phyloP scores from a whole-genome alignment of 1,140 invertebrate species.

The Drosophila mojavensis region DNA sequence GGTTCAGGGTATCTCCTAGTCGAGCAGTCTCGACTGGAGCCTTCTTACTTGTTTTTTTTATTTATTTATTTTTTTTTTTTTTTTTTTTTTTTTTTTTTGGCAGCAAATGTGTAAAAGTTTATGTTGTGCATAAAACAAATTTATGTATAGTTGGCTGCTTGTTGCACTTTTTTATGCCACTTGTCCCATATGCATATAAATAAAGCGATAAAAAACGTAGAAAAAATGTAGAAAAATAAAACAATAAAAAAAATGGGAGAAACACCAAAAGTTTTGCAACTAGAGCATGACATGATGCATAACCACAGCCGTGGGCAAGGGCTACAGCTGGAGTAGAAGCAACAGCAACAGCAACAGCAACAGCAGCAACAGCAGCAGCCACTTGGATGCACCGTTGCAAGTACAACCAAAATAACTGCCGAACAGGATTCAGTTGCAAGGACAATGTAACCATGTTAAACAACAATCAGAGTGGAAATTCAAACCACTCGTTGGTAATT shows the following conservation, averaged over 20 bases:
- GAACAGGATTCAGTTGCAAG: slow-evolving; percentile 67
- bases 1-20: too few relatives aligned
- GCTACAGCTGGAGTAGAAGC: background rate
- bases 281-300: slow-evolving; percentile 79
- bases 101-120: slow-evolving; percentile 55
- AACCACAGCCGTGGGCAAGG: slow-evolving; percentile 26
- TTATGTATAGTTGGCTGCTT: slow-evolving; percentile 56
- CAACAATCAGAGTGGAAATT: slow-evolving; percentile 82
- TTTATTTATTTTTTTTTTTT: too few relatives aligned
- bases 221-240: slow-evolving; percentile 7
- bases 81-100: background rate
- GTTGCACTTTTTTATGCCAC: slow-evolving; percentile 43
- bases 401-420: slow-evolving; percentile 55
- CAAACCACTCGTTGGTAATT: slow-evolving; percentile 81
- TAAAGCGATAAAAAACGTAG: slow-evolving; percentile 59
- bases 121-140: slow-evolving; percentile 64
- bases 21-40: too few relatives aligned
- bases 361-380: slow-evolving; percentile 34
- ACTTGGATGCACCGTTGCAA: slow-evolving; percentile 63
- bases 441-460: slow-evolving; percentile 83
- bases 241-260: slow-evolving; percentile 15
- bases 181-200: slow-evolving; percentile 75
- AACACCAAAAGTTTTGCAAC: slow-evolving; percentile 69
- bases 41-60: too few relatives aligned
- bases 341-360: slow-evolving; percentile 33